Percentiles rank a stretch among this genome's conserved stretches.
Conservation (phyloP, 2,797 vertebrate genomes). For the Heteromormyrus szaboi region DNA sequence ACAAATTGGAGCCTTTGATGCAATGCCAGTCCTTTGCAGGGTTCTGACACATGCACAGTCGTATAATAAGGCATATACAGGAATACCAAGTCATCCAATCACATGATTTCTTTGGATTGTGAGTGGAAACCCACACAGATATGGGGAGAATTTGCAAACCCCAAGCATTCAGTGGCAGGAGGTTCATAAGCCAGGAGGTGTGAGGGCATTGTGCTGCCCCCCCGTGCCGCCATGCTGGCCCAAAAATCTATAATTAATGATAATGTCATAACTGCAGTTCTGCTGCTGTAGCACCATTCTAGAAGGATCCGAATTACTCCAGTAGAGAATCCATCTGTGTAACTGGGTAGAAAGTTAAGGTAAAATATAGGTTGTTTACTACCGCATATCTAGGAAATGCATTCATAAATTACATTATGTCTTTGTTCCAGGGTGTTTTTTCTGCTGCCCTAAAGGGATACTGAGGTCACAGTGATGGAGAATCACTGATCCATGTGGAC, state of each 20-base stretch:
- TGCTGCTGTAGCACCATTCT: background rate
- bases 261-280: background rate
- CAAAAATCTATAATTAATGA: slow-evolving; percentile 3
- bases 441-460: background rate
- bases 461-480: background rate
- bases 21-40: background rate
- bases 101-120: background rate
- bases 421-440: background rate
- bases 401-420: background rate
- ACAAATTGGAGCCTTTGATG: background rate
- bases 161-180: background rate
- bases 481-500: background rate
- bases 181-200: background rate
- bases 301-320: background rate
- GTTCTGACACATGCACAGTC: background rate
- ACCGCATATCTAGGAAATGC: background rate
- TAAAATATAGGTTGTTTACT: background rate
- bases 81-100: background rate
- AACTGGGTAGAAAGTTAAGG: background rate
- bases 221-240: background rate
- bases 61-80: background rate
- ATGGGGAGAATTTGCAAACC: background rate
- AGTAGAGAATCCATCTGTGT: background rate
- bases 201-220: background rate
- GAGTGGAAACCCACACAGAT: background rate